Evolutionary conservation across 2,797 vertebrate species (phyloP), one percentile per base, ranked within the genome.

Genomic region (Psittacula derbiana): DNA sequence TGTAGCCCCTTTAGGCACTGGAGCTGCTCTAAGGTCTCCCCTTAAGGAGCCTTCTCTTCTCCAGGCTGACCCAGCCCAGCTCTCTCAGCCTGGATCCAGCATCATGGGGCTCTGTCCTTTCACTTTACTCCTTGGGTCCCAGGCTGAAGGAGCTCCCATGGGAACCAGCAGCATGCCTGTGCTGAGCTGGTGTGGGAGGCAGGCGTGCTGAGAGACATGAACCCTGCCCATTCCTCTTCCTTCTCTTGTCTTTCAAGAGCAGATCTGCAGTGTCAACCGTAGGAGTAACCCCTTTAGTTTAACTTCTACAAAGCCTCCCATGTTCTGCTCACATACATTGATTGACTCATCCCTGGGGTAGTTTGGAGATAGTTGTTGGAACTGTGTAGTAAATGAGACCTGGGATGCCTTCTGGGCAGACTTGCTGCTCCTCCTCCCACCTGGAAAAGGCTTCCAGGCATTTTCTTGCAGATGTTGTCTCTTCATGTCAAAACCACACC

Each of bases 301-400:
- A 27, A 65, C 12, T 16, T 17, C 16, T 21, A 6, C 7, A 3
- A 6, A 24, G 5, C 0, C 0, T 19, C 40, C 31, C 11, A 6
- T 55, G 36, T 58, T 27, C 64, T 80, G 47, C 81, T 88, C 50
- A 10, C 33, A 12, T 28, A 4, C 17, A 0, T 12, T 8, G 25
- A 31, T 5, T 16, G 23, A 40, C 18, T 83, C 73, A 9, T 15
- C 46, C 50, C 64, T 47, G 41, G 18, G 27, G 28, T n/a, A 11
- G 15, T 16, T 65, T 52, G 8, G 49, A 3, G 5, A 2, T 2
- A 6, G 4, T 18, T 7, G 0, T 4, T 66, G 70, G 66, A 30
- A 21, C 5, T 57, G 28, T 6, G 2, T 6, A 6, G 19, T 23
- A 17, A 46, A 38, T 30, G 38, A 18, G 60, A 62, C 66, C 47